Evolutionary conservation across 2,797 vertebrate species (phyloP), one percentile per base, ranked within the genome.

Genomic region (Cirrhinus molitorella): DNA sequence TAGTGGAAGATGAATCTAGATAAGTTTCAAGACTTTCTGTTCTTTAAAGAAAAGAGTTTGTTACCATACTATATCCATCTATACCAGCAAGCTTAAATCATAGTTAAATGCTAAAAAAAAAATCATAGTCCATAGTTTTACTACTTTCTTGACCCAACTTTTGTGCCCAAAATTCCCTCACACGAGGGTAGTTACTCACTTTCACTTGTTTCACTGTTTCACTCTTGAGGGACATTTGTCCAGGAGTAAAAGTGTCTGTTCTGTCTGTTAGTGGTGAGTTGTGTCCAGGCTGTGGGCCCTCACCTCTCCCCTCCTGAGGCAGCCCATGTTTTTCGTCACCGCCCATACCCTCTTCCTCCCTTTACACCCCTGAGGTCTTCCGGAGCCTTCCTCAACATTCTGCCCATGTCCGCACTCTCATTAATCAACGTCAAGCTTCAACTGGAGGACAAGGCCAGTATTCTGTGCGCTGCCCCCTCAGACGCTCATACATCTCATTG

Each of bases 351-450:
- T 94, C 93, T 93, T 95, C 93, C 93, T 93, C 91, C 75, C 86
- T 90, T 92, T 93, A 94, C 95, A 87, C 95, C 94, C 93, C 92
- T 67, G 86, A 92, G 95, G 94, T 95, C 94, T 93, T 94, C 93
- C 81, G 87, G 89, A 90, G 92, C 91, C 94, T 71, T 94, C 94
- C 93, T 91, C 90, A 92, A 93, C 91, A 96, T 96, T 96, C 96
- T 95, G 92, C 92, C 95, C 94, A 95, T 95, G 95, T 96, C 94
- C 94, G 91, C 95, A 94, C 93, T 94, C 97, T 98, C 98, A 98
- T 99, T 99, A 99, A 99, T 99, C 98, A 99, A 97, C 94, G 97
- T 99, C 98, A 98, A 94, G 95, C 93, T 81, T 93, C 91, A 81
- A 92, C 86, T 94, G 93, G 94, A 94, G 94, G 93, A 99, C 97